Conservation (phyloP, 2,113 vertebrate genomes). For the Vireo altiloquus region DNA sequence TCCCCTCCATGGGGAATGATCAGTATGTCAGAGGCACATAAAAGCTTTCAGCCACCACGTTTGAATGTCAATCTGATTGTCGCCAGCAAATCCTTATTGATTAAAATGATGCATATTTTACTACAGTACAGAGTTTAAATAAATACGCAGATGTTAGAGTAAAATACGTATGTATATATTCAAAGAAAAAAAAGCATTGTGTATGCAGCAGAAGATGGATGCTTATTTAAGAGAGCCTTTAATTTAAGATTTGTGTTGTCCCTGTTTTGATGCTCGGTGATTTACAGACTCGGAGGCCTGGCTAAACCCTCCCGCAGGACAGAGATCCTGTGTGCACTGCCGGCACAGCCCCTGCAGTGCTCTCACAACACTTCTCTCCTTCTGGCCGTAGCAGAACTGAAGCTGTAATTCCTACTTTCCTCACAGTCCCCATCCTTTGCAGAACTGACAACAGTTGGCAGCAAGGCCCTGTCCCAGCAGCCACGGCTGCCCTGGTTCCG, state of each 20-base stretch:
- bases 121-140: conserved; percentile 81
- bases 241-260: conserved; percentile 79
- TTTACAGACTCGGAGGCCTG: conserved; percentile 54
- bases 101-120: conserved; percentile 79
- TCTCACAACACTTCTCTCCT: background rate
- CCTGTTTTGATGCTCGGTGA: conserved; percentile 69
- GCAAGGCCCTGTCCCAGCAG: background rate
- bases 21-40: conserved; percentile 46
- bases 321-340: background rate
- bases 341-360: background rate
- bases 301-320: background rate
- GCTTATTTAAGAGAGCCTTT: conserved; percentile 81
- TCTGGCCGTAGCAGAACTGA: background rate
- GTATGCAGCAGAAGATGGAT: conserved; percentile 76
- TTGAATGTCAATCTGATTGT: conserved; percentile 63
- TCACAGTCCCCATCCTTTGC: background rate
- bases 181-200: conserved; percentile 73
- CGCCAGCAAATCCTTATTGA: conserved; percentile 70
- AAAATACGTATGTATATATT: conserved; percentile 81
- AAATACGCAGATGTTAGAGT: conserved; percentile 77
- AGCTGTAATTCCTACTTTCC: conserved; percentile 5
- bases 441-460: background rate
- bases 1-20: conserved; percentile 8
- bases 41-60: conserved; percentile 56
- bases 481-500: background rate